A percentile compares a stretch with the other conserved stretches of the same genome.
Evolutionary conservation across 2,797 vertebrate genomes (phyloP).

Genomic region (Neosilurus mollespiculum): DNA sequence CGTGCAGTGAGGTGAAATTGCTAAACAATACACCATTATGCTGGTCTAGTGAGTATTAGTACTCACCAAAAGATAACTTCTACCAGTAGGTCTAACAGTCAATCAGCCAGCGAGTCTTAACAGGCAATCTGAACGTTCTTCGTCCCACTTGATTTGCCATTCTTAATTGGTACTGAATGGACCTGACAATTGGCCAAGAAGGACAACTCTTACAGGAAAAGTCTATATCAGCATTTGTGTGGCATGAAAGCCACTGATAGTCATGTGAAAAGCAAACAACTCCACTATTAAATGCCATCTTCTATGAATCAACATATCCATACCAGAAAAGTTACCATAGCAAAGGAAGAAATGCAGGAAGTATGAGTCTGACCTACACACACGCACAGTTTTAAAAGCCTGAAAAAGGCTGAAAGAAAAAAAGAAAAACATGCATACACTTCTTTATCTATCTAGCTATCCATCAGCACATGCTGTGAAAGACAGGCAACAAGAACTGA

Average conservation of each 20-base stretch:
- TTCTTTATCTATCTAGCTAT: constrained; percentile 56
- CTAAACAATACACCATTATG: no score
- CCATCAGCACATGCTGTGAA: constrained; percentile 48
- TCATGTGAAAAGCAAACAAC: not conserved
- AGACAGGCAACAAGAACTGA: constrained; percentile 34
- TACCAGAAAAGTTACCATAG: not conserved
- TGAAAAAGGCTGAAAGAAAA: constrained; percentile 20
- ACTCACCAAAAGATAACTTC: not conserved
- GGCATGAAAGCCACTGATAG: no score
- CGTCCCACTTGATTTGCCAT: not conserved
- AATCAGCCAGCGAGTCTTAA: no score
- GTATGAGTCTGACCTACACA: not conserved
- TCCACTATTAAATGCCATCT: not conserved
- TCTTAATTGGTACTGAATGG: not conserved
- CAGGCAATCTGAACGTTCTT: not conserved
- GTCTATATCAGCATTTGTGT: no score
- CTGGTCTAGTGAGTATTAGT: not conserved
- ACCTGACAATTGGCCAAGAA: no score
- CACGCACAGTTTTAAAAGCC: constrained; percentile 17
- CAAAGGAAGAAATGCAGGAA: not conserved
- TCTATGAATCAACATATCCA: constrained; percentile 4
- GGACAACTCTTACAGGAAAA: not conserved
- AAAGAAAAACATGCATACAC: constrained; percentile 11
- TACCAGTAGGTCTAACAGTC: no score
- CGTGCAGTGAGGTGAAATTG: no score